Evolutionary conservation across 2,113 vertebrate species (phyloP), one percentile per base, ranked within the genome.

Genomic region (Labeo catla): DNA sequence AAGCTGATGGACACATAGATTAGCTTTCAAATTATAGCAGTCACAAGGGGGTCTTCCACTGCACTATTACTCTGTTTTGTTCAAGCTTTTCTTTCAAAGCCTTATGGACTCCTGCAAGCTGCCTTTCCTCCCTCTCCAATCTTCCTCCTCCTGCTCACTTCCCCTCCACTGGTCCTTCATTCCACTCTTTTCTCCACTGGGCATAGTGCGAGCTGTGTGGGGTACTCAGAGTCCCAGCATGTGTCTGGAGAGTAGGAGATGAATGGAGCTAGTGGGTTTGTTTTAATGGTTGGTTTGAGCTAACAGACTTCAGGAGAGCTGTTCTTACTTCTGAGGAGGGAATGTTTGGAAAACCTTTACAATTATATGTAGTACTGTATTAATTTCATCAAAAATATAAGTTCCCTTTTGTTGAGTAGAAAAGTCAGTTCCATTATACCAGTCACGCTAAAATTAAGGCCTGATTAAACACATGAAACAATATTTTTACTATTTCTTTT

Each of bases 171-270:
- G 79, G n/a, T 45, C 61, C 73, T 47, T 84, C 28, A 23, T 61
- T 73, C 45, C 50, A 43, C 63, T 74, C 43, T 70, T 66, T 65
- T 49, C n/a, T 84, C 80, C 63, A 34, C 45, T 47, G 52, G 81
- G 43, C 59, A 65, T 49, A 65, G 54, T 81, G 81, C 19, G 12
- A 76, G 76, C 88, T 79, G 85, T 87, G 84, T 84, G 88, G 74
- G 87, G 84, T 81, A 86, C 88, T 90, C 89, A 86, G 86, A 87
- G 81, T 88, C 89, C 89, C 91, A 91, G 91, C 86, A 76, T 91
- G 91, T 87, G 28, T 47, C 68, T 80, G 74, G 66, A 76, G 73
- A 76, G 84, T 89, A 80, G 52, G 74, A 90, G 89, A 89, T 86
- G 89, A 90, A 90, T 91, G 84, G 86, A 84, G 61, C 54, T 81